phyloP scores from a whole-genome alignment of 1,140 invertebrate genomes.

The Drosophila bocki region DNA sequence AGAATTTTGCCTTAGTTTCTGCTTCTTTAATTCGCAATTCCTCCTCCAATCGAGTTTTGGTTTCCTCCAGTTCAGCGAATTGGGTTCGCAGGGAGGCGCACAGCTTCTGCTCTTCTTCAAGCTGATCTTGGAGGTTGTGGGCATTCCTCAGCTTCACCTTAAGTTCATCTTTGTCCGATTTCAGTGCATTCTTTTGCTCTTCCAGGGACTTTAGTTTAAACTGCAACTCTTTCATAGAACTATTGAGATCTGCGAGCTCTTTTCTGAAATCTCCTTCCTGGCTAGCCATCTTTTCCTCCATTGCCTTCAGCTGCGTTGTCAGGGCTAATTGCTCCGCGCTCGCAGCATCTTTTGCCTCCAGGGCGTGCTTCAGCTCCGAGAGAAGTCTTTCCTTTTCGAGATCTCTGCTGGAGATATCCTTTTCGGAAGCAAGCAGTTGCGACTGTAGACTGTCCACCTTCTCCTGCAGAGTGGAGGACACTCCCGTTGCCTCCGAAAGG shows the following conservation, averaged over 20 bases:
- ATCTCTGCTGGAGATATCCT: not conserved
- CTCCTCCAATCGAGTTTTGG: not conserved
- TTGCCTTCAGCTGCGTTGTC: not conserved
- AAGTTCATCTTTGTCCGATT: conserved; percentile 27
- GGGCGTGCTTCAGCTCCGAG: conserved; percentile 4
- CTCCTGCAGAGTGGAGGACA: not conserved
- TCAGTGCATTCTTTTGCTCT: conserved; percentile 21
- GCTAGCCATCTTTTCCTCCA: conserved; percentile 13
- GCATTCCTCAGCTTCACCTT: conserved; percentile 18
- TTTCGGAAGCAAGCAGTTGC: not conserved
- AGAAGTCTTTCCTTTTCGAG: conserved; percentile 8
- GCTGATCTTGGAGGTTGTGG: conserved; percentile 4
- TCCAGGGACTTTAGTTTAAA: conserved; percentile 34
- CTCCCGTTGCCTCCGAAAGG: not conserved
- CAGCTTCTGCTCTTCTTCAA: conserved; percentile 34
- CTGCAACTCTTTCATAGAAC: conserved; percentile 33
- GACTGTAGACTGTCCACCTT: conserved; percentile 4
- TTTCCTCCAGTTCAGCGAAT: not conserved
- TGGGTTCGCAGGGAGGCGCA: not conserved
- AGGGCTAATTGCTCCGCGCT: not conserved
- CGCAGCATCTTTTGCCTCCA: not conserved
- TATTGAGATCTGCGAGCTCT: conserved; percentile 24
- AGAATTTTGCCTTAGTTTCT: conserved; percentile 5
- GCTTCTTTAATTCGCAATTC: not conserved
- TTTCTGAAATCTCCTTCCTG: conserved; percentile 18